Evolutionary conservation across 35 echinoderm and acorn worm genomes (phyloP).

Genomic region (Diadema setosum): DNA sequence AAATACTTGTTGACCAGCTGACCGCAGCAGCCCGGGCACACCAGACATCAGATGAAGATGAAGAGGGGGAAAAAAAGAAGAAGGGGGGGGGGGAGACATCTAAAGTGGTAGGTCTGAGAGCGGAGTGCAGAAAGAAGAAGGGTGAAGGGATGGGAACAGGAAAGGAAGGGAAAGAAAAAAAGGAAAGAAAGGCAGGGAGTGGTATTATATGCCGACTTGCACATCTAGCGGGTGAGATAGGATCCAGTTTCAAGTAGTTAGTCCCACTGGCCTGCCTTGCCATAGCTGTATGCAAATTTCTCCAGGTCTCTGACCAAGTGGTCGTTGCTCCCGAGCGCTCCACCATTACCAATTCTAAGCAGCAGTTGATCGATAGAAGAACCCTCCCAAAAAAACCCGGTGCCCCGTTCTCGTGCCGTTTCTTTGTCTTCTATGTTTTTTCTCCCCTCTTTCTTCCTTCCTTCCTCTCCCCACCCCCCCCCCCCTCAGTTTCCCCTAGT

Average conservation of each 20-base stretch:
- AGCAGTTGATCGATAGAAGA: constrained; percentile 11
- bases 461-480: not conserved
- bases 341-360: constrained; percentile 19
- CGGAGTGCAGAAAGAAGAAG: not conserved
- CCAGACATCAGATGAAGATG: not conserved
- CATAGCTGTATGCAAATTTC: constrained; percentile 8
- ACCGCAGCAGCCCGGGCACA: not conserved
- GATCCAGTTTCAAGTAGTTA: constrained; percentile 14
- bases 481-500: not conserved
- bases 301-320: not conserved
- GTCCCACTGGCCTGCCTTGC: constrained; percentile 14
- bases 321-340: constrained; percentile 5
- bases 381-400: not conserved
- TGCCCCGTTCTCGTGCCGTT: not conserved
- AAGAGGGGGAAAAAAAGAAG: not conserved
- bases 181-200: not conserved
- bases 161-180: not conserved
- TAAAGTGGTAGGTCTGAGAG: not conserved
- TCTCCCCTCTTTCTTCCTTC: not conserved
- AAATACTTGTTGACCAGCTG: not conserved
- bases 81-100: not conserved
- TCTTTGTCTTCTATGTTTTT: not conserved
- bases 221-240: not conserved
- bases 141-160: not conserved
- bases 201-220: not conserved